Evolutionary conservation across 35 echinoderm and acorn worm species (phyloP).

Genomic region (Stichopus chloronotus): DNA sequence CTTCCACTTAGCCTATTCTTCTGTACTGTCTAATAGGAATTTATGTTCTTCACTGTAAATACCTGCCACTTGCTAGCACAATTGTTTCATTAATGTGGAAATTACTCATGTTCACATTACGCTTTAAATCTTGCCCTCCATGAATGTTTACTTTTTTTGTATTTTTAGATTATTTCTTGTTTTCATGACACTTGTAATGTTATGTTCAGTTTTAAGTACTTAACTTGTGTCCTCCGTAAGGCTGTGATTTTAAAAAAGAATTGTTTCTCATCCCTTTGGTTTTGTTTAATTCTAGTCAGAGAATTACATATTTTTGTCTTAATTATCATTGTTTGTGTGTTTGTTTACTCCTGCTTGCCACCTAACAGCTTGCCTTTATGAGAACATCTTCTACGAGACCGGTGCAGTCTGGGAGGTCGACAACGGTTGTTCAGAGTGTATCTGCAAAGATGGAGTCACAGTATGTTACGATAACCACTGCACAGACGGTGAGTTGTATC

Average conservation of each 20-base stretch:
- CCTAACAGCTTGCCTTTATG: conserved; percentile 36
- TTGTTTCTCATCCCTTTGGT: not conserved
- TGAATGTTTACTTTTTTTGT: too few relatives aligned
- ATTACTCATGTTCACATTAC: too few relatives aligned
- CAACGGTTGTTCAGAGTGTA: conserved; percentile 77
- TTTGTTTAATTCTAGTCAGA: not conserved
- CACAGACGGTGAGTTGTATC: not conserved
- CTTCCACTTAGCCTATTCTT: too few relatives aligned
- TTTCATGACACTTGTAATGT: too few relatives aligned
- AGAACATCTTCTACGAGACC: conserved; percentile 51
- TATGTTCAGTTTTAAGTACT: too few relatives aligned
- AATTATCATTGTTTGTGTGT: not conserved
- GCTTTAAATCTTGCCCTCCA: too few relatives aligned
- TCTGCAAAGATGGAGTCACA: conserved; percentile 74
- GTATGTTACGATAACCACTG: conserved; percentile 41
- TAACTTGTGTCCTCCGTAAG: too few relatives aligned
- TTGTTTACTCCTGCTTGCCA: not conserved
- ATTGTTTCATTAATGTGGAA: too few relatives aligned
- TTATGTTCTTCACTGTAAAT: too few relatives aligned
- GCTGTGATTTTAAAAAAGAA: not conserved
- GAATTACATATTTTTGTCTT: not conserved
- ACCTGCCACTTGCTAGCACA: too few relatives aligned
- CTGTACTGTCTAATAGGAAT: too few relatives aligned
- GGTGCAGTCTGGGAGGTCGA: conserved; percentile 70
- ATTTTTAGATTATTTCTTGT: too few relatives aligned